Conservation (phyloP, 2,113 vertebrate genomes). For the Calcarius ornatus region DNA sequence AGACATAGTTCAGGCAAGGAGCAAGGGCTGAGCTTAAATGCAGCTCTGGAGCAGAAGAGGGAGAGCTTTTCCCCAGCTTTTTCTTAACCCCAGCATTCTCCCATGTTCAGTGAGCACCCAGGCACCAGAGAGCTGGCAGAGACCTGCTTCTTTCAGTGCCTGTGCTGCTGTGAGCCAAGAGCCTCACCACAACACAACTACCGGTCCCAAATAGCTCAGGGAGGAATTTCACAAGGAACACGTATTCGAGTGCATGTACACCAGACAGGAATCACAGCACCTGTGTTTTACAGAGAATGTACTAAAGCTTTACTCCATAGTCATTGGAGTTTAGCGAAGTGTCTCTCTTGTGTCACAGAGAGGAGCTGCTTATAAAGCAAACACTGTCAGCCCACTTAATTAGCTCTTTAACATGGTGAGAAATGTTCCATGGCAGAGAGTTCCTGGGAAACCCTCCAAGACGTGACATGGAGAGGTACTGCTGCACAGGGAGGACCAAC, state of each 20-base stretch:
- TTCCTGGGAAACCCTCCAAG: constrained; percentile 42
- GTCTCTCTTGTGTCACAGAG: background rate
- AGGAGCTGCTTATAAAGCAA: constrained; percentile 36
- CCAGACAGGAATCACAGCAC: background rate
- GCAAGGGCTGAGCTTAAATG: background rate
- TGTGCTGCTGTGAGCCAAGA: background rate
- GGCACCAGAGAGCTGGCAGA: background rate
- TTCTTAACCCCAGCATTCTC: background rate
- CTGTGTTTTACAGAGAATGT: fast-evolving
- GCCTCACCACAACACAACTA: background rate
- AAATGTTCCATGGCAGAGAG: constrained; percentile 18
- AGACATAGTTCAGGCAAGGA: background rate
- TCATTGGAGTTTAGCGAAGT: background rate
- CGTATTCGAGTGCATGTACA: fast-evolving
- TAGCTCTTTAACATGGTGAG: constrained; percentile 17
- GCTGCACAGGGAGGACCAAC: background rate
- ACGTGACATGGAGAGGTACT: constrained; percentile 1
- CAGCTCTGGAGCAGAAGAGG: background rate
- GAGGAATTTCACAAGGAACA: background rate
- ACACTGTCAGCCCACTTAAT: constrained; percentile 9
- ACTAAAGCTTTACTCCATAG: background rate
- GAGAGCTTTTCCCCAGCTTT: background rate
- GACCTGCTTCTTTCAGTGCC: background rate
- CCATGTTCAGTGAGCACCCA: background rate
- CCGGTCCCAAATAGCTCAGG: background rate